phyloP scores from a whole-genome alignment of 2,888 invertebrate species.

The Dichetophora obliterata region DNA sequence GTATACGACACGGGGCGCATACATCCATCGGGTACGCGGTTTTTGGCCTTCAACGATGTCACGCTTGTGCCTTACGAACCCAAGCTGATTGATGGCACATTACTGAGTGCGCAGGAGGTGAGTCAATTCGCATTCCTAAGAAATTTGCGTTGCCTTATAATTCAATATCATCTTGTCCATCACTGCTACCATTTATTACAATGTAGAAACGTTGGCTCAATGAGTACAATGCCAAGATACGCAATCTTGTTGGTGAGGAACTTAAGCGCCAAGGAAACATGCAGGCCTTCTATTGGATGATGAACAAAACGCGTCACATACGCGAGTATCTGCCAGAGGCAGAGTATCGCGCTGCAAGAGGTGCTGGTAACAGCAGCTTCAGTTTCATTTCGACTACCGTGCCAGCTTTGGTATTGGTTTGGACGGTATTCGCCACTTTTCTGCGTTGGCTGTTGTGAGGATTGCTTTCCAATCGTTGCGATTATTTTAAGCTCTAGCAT shows the following conservation, averaged over 20 bases:
- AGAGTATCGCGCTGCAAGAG: slow-evolving; percentile 64
- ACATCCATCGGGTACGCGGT: slow-evolving; percentile 72
- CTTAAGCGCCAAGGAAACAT: slow-evolving; percentile 78
- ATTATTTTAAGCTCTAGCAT: too few relatives aligned
- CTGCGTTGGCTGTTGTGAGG: slow-evolving; percentile 50
- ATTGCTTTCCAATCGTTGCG: neutral
- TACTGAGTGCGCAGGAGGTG: slow-evolving; percentile 87
- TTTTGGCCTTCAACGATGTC: slow-evolving; percentile 82
- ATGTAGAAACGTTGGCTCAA: slow-evolving; percentile 87
- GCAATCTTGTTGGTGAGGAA: slow-evolving; percentile 80
- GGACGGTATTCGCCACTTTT: slow-evolving; percentile 49
- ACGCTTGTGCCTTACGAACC: slow-evolving; percentile 91
- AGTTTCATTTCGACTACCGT: slow-evolving; percentile 47
- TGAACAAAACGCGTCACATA: slow-evolving; percentile 82
- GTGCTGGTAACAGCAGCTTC: slow-evolving; percentile 44
- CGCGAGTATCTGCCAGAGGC: slow-evolving; percentile 71
- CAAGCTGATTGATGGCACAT: slow-evolving; percentile 82
- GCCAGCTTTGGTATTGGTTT: slow-evolving; percentile 46
- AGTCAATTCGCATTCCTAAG: neutral
- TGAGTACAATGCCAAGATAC: slow-evolving; percentile 81
- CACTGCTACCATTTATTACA: too few relatives aligned
- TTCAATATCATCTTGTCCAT: too few relatives aligned
- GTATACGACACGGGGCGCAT: slow-evolving; percentile 73
- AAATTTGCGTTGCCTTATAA: too few relatives aligned
- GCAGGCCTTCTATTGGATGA: slow-evolving; percentile 86